Conservation (phyloP, 2,797 vertebrate genomes). For the Rhinichthys osculus region DNA sequence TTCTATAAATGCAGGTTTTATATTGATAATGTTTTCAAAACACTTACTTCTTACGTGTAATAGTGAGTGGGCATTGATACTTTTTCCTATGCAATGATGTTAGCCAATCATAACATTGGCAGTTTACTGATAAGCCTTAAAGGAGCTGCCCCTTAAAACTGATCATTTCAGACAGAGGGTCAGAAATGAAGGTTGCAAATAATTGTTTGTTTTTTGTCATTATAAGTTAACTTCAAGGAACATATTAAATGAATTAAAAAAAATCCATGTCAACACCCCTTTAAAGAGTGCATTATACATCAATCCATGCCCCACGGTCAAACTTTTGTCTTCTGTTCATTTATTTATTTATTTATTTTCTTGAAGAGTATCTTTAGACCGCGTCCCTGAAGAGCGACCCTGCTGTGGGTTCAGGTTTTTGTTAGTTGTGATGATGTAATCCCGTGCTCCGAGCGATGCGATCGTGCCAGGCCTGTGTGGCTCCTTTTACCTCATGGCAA, state of each 20-base stretch:
- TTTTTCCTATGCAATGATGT: background rate
- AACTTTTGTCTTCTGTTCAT: constrained; percentile 26
- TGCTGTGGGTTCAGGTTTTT: constrained; percentile 23
- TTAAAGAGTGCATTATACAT: constrained; percentile 17
- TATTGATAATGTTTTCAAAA: too few species aligned
- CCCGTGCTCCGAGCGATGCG: background rate
- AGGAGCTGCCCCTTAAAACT: background rate
- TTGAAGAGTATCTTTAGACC: constrained; percentile 1
- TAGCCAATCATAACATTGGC: background rate
- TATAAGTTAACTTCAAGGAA: background rate
- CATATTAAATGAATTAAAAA: background rate
- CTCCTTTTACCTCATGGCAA: constrained; percentile 24
- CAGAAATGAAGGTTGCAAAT: background rate
- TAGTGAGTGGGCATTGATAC: too few species aligned
- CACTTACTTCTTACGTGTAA: too few species aligned
- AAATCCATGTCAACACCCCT: background rate
- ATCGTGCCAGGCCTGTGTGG: constrained; percentile 2
- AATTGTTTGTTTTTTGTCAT: background rate
- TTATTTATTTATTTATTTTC: constrained; percentile 48
- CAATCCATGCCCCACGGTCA: constrained; percentile 5
- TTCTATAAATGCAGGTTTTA: too few species aligned
- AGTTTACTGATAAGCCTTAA: background rate
- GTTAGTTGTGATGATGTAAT: constrained; percentile 40
- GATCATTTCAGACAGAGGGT: background rate
- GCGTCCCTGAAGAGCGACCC: background rate